Percentiles rank a stretch among this genome's conserved stretches.
phyloP scores from a whole-genome alignment of 2,113 vertebrate genomes.

The Onychorhynchus coronatus region DNA sequence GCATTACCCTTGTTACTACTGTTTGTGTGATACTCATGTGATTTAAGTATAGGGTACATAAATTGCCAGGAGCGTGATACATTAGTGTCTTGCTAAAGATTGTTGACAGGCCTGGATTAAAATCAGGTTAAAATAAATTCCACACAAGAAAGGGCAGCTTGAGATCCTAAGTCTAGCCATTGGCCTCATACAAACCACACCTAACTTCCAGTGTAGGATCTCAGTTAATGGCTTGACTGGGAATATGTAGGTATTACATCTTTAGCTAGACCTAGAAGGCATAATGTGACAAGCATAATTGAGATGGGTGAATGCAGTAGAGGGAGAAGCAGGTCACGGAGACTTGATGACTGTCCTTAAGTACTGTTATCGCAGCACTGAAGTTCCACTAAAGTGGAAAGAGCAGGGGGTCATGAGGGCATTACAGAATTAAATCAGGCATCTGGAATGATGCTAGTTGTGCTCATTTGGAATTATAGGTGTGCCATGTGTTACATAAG shows the following conservation, averaged over 20 bases:
- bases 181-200: neutral
- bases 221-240: neutral
- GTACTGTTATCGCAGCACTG: neutral
- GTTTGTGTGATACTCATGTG: neutral
- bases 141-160: neutral
- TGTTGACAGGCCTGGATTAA: neutral
- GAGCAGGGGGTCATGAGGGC: neutral
- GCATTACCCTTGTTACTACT: neutral
- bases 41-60: neutral
- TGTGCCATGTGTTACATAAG: neutral
- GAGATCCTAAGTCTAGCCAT: neutral
- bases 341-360: neutral
- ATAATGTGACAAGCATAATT: neutral
- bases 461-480: neutral
- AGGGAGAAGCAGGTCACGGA: neutral
- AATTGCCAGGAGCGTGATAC: neutral
- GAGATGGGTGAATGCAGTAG: neutral
- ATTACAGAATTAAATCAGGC: neutral
- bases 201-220: neutral
- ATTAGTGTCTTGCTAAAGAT: neutral
- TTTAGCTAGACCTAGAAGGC: neutral
- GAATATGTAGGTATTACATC: neutral
- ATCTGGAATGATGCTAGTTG: neutral
- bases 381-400: neutral
- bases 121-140: neutral